A percentile compares a stretch with the other conserved stretches of the same genome.
These are phyloP conservation scores for Gnatocerus cornutus DNA, from an alignment of 2,888 invertebrate species.

Conservation along the genomic window DNA sequence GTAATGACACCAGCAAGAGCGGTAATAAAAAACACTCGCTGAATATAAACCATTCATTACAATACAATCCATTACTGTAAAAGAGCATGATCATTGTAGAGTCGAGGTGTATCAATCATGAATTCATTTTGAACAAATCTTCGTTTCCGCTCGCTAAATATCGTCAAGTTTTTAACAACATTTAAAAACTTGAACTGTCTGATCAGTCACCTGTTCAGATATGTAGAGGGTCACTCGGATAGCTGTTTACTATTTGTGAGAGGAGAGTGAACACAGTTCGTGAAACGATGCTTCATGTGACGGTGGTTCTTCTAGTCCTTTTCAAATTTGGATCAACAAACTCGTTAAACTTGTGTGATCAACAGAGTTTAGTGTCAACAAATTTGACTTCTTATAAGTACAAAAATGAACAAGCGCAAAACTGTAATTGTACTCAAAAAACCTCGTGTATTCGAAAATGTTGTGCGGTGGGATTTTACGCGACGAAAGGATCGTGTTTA, in stretches of 20 bases:
- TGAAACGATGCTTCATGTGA: slow-evolving; percentile 23
- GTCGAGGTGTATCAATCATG: too few species aligned
- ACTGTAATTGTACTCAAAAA: slow-evolving; percentile 12
- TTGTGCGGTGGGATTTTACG: slow-evolving; percentile 44
- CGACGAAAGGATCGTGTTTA: slow-evolving; percentile 28
- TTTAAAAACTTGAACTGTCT: slow-evolving; percentile 29
- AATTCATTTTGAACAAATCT: neutral
- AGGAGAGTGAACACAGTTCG: slow-evolving; percentile 19
- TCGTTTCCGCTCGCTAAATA: slow-evolving; percentile 23
- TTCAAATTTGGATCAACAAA: neutral
- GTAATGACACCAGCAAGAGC: too few species aligned
- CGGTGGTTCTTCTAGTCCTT: neutral
- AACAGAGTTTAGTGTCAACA: slow-evolving; percentile 7
- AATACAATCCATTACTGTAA: too few species aligned
- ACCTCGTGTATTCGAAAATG: slow-evolving; percentile 40
- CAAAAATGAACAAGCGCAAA: slow-evolving; percentile 19
- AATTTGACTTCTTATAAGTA: slow-evolving; percentile 38
- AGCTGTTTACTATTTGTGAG: slow-evolving; percentile 31
- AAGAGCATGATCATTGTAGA: too few species aligned
- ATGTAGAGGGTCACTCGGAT: slow-evolving; percentile 15
- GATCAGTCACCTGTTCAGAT: slow-evolving; percentile 40
- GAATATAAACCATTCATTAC: too few species aligned
- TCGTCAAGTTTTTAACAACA: slow-evolving; percentile 22
- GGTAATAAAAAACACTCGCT: too few species aligned
- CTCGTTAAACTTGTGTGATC: slow-evolving; percentile 38